A percentile compares a stretch with the other conserved stretches of the same genome.
Evolutionary conservation across 2,888 invertebrate species (phyloP).

Genomic region (Branchellion lobata): DNA sequence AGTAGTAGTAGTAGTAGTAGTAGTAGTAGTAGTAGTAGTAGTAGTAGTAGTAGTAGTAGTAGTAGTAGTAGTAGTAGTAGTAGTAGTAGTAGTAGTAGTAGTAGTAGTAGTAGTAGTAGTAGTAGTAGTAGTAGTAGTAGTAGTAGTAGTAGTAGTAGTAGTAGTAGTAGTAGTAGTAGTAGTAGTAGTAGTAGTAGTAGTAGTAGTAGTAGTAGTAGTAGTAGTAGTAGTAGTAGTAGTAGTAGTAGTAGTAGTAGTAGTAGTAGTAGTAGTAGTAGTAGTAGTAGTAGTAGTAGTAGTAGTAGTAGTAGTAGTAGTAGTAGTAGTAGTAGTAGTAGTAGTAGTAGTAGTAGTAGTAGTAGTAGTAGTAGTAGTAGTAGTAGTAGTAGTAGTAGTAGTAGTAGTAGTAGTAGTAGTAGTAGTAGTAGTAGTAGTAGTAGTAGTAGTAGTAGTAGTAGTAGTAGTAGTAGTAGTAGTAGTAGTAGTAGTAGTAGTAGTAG

Average conservation of each 20-base stretch:
- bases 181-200: too few species aligned
- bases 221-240: too few species aligned
- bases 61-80: neutral
- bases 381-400: constrained; percentile 18
- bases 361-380: neutral
- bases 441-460: neutral
- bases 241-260: too few species aligned
- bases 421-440: neutral
- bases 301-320: too few species aligned
- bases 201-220: too few species aligned
- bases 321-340: neutral
- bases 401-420: too few species aligned
- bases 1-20: constrained; percentile 9
- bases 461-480: neutral
- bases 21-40: constrained; percentile 9
- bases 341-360: neutral
- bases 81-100: neutral
- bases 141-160: too few species aligned
- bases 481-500: neutral
- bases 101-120: neutral
- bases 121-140: too few species aligned
- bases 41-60: constrained; percentile 6
- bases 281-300: too few species aligned
- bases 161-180: too few species aligned
- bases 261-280: too few species aligned